These are phyloP conservation scores for Panthera leo DNA, from an alignment of 2,113 vertebrate genomes.

Conservation along the genomic window DNA sequence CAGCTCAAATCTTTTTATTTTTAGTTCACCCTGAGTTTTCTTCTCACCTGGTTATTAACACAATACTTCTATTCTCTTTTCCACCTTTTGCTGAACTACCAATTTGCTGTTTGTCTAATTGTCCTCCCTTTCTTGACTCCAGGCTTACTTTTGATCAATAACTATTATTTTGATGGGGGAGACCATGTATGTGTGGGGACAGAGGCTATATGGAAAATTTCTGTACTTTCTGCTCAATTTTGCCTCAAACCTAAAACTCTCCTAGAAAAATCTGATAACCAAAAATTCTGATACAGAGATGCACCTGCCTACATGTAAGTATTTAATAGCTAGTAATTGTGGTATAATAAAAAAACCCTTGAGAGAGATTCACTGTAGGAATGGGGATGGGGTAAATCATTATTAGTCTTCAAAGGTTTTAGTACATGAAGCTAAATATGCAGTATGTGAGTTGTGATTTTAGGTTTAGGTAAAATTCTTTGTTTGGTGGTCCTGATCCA, in stretches of 20 bases:
- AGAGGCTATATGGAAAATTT: neutral
- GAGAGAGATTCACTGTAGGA: neutral
- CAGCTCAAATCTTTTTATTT: conserved; percentile 21
- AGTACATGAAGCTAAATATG: neutral
- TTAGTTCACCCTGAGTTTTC: conserved; percentile 28
- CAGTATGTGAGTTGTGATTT: neutral
- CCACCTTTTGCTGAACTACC: neutral
- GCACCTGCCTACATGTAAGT: neutral
- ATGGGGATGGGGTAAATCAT: neutral
- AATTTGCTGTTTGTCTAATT: conserved; percentile 7
- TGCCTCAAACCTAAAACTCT: neutral
- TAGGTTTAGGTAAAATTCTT: neutral
- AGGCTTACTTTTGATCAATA: neutral
- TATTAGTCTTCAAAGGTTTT: neutral
- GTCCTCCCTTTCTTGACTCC: neutral
- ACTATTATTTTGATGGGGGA: conserved; percentile 11
- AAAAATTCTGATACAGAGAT: conserved; percentile 12
- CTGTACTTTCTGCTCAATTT: neutral
- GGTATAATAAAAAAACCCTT: neutral
- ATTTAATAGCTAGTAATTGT: neutral
- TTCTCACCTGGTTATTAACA: neutral
- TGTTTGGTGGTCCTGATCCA: neutral
- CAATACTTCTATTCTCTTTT: neutral
- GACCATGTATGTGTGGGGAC: neutral
- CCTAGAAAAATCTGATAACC: neutral